phyloP scores from a whole-genome alignment of 2,797 vertebrate species.

The Nasua narica region DNA sequence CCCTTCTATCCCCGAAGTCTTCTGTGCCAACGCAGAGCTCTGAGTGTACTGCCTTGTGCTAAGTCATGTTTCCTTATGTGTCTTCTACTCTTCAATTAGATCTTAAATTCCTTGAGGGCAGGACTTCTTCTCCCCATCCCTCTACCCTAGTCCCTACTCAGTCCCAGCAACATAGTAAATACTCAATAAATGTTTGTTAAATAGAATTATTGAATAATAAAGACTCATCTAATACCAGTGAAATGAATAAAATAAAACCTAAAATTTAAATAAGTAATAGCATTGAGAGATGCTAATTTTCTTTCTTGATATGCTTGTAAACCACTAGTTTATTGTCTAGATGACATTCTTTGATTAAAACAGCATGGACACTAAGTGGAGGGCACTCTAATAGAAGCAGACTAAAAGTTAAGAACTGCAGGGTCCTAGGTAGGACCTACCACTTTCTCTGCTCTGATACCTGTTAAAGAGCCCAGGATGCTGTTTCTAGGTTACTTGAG shows the following conservation, averaged over 20 bases:
- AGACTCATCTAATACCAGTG: neutral
- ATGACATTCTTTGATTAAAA: neutral
- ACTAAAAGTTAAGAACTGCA: neutral
- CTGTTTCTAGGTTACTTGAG: neutral
- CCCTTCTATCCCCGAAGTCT: rapidly evolving
- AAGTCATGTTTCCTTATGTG: neutral
- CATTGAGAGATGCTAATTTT: neutral
- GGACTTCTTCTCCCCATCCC: neutral
- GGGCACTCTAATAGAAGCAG: neutral
- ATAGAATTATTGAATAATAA: neutral
- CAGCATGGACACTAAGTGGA: neutral
- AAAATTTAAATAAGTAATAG: neutral
- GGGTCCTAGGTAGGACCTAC: no score
- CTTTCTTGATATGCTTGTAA: neutral
- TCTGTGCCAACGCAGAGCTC: neutral
- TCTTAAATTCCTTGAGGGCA: neutral
- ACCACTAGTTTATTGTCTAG: neutral
- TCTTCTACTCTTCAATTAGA: neutral
- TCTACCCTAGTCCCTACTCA: neutral
- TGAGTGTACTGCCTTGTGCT: neutral
- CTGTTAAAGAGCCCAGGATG: neutral
- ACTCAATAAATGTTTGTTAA: constrained; percentile 12
- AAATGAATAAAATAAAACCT: neutral
- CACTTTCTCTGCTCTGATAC: neutral
- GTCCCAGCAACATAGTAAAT: neutral